These are phyloP conservation scores for Sylvilagus bachmani DNA, from an alignment of 2,113 vertebrate genomes.

Conservation along the genomic window DNA sequence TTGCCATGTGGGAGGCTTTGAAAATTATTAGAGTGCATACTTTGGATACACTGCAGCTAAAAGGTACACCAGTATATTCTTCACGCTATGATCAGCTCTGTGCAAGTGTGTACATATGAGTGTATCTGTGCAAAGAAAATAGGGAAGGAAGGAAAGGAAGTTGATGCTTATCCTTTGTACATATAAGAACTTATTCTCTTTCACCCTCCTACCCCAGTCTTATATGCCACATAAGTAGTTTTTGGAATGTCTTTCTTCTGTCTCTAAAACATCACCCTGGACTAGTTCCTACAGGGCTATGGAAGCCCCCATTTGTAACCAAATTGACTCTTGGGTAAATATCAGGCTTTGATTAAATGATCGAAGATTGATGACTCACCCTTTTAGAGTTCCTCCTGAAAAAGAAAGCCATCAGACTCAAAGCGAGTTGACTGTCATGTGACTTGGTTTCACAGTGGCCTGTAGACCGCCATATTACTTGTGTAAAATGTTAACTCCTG, in stretches of 20 bases:
- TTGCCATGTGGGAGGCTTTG: background rate
- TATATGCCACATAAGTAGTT: background rate
- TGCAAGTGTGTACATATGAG: background rate
- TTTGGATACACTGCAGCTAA: background rate
- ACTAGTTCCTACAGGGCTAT: background rate
- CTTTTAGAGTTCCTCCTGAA: background rate
- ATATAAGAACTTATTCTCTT: conserved; percentile 11
- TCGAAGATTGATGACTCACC: background rate
- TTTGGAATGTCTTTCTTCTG: background rate
- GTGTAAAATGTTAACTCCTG: background rate
- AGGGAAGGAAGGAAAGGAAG: background rate
- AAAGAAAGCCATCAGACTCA: background rate
- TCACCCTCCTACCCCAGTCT: background rate
- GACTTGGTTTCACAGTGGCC: background rate
- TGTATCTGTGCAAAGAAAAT: background rate
- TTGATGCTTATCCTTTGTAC: conserved; percentile 5
- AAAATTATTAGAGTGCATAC: background rate
- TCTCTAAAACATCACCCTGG: background rate
- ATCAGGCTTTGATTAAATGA: conserved; percentile 23
- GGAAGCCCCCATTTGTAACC: background rate
- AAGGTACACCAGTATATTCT: background rate
- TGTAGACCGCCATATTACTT: background rate
- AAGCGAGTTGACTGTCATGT: background rate
- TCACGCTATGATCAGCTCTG: background rate
- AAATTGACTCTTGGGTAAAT: conserved; percentile 8